Percentiles rank a stretch among this genome's conserved stretches.
Evolutionary conservation across 2,888 invertebrate genomes (phyloP).

Genomic region (Eilema caniola): DNA sequence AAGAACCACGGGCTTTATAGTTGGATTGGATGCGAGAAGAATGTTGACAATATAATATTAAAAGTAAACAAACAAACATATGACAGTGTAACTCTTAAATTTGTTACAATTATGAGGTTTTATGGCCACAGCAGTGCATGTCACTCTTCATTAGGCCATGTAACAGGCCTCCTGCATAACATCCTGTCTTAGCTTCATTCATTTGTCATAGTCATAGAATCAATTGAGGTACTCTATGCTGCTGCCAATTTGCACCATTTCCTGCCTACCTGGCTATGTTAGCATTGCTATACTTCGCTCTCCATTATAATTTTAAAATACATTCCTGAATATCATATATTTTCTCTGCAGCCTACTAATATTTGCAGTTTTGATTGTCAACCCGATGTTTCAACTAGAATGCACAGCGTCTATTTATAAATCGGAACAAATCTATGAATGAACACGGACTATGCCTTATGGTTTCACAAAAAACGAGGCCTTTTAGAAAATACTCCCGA

Average conservation of each 20-base stretch:
- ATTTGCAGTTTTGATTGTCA: not conserved
- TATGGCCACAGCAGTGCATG: conserved; percentile 18
- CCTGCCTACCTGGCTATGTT: conserved; percentile 49
- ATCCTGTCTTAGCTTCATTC: conserved; percentile 57
- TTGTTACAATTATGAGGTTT: not conserved
- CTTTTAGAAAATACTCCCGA: conserved; percentile 77
- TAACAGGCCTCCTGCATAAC: conserved; percentile 47
- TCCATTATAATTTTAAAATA: not conserved
- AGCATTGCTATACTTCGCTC: not conserved
- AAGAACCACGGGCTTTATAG: too few species aligned
- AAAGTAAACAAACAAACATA: not conserved
- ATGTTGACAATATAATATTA: not conserved
- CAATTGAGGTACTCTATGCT: conserved; percentile 53
- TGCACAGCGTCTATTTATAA: conserved; percentile 33
- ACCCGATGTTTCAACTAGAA: conserved; percentile 2
- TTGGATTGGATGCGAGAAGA: not conserved
- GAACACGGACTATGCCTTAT: conserved; percentile 72
- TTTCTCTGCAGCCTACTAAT: not conserved
- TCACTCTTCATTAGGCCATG: conserved; percentile 48
- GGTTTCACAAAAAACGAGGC: conserved; percentile 74
- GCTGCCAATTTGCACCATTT: conserved; percentile 50
- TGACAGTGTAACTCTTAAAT: not conserved
- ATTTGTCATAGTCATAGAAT: conserved; percentile 56
- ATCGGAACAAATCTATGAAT: conserved; percentile 72
- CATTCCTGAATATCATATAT: not conserved